Percentiles rank a stretch among this genome's conserved stretches.
Conservation (phyloP, 2,797 vertebrate genomes). For the Numenius phaeopus region DNA sequence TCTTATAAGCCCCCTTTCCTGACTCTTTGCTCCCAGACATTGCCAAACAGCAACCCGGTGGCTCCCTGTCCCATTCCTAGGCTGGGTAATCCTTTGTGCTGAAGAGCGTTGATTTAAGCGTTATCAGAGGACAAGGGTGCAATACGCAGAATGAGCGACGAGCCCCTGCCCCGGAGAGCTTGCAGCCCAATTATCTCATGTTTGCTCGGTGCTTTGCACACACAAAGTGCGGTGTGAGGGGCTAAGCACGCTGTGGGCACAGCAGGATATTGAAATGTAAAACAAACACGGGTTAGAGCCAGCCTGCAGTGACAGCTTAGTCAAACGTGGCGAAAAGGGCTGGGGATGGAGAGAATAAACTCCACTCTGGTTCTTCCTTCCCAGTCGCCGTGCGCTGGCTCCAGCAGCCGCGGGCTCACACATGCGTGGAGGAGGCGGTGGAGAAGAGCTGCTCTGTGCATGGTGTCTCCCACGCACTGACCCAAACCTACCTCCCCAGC, state of each 20-base stretch:
- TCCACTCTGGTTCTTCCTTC: not conserved
- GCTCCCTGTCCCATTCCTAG: not conserved
- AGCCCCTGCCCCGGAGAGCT: not conserved
- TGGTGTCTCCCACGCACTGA: accelerated
- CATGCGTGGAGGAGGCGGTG: not conserved
- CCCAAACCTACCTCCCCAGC: not conserved
- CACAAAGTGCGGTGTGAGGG: not conserved
- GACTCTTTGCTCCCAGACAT: not conserved
- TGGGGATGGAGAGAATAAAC: not conserved
- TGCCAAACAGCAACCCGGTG: accelerated
- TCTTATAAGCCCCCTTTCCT: not conserved
- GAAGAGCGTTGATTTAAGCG: not conserved
- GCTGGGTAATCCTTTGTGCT: not conserved
- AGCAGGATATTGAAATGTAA: not conserved
- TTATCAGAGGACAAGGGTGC: not conserved
- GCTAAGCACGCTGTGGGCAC: not conserved
- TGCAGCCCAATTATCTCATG: constrained; percentile 16
- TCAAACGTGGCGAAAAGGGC: not conserved
- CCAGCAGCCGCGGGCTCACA: not conserved
- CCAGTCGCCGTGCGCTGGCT: accelerated
- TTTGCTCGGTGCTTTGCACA: not conserved
- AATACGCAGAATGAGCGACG: accelerated
- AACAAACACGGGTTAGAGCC: not conserved
- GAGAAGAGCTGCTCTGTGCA: not conserved
- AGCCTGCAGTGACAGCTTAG: not conserved